Evolutionary conservation across 2,888 invertebrate genomes (phyloP), one percentile per base, ranked within the genome.

Genomic region (Spilarctia lutea): DNA sequence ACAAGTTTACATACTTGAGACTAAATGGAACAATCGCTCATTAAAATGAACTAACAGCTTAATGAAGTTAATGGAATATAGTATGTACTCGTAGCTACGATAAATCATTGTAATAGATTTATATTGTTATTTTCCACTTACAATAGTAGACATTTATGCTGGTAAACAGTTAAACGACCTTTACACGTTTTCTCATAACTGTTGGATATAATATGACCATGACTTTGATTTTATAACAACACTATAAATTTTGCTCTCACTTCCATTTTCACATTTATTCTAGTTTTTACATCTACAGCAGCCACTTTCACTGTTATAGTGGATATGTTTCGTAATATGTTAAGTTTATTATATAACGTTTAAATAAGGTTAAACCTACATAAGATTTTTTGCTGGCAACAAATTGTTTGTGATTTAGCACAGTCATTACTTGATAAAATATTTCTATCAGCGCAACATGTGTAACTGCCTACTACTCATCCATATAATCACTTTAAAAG

Each of bases 221-320:
- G 72, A 72, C 72, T 72, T 65, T 45, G 65, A 72, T 35, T 66
- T 72, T 72, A 56, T 56, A 52, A 66, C 35, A 52, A 56, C 56
- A 65, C 11, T 71, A 65, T 27, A 71, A 33, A 65, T 72, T 56
- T 72, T 16, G 48, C 48, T 72, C 39, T 52, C 18, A 48, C 48
- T 66, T 66, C 39, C 35, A 66, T 66, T 72, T 72, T 39, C 52
- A 65, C 27, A 33, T 48, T 65, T 65, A 65, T 65, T 71, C 65
- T 71, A 65, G 71, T 48, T 71, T 71, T 45, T 63, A 27, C 27
- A 33, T 30, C 65, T 16, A 48, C 65, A n/a, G 65, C 45, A 42
- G 8, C 18, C 45, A 71, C 65, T 71, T 71, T 71, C 71, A 60
- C 60, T 71, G 13, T 71, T 71, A 63, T 63, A 71, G 20, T n/a